Base-by-base conservation (phyloP, 2,113 vertebrate species). In the Tychaedon coryphoeus region DNA sequence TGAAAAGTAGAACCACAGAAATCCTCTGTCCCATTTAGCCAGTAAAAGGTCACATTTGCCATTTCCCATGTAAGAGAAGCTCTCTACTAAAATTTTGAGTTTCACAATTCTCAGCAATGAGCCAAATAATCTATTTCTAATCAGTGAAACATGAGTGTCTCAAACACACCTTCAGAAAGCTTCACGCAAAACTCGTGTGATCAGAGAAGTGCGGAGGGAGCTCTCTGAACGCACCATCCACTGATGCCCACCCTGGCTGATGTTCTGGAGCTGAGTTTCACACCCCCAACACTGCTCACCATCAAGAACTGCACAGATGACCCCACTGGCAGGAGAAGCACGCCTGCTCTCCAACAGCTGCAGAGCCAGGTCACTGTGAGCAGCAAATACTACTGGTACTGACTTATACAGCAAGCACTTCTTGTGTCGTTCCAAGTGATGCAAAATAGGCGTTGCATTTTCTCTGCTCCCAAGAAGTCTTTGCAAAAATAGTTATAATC, bases 1-100 rank as follows among this genome's bases (percentile, higher is more conserved):
- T 19, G 22, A 9, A 12, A 66, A 65, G 50, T 0, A 8, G 28
- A 4, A 8, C 19, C 28, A 8, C 3, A 10, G 29, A 72, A 92
- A 57, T 7, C 12, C 26, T 56, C 28, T 34, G 8, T 17, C 17
- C 12, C 7, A 1, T 3, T 0, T 1, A 19, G 15, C 31, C 7
- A 17, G 7, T 26, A 1, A 45, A 42, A 26, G 34, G 11, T 28
- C 56, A 2, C 9, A 19, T 43, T 58, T 34, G 25, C 24, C 54
- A 42, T 9, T 66, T 77, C 5, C 36, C 50, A 65, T 8, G 1
- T 0, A 29, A 42, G 45, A 53, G 15, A 40, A 48, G 14, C 18
- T 34, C 56, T 58, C 33, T 4, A 12, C 11, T 19, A 4, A 14
- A 26, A 64, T 23, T 29, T 0, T 26, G 22, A 19, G 8, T 5